A percentile compares a stretch with the other conserved stretches of the same genome.
Conservation (phyloP, 1,140 invertebrate genomes). For the Nixonia krombeini region DNA sequence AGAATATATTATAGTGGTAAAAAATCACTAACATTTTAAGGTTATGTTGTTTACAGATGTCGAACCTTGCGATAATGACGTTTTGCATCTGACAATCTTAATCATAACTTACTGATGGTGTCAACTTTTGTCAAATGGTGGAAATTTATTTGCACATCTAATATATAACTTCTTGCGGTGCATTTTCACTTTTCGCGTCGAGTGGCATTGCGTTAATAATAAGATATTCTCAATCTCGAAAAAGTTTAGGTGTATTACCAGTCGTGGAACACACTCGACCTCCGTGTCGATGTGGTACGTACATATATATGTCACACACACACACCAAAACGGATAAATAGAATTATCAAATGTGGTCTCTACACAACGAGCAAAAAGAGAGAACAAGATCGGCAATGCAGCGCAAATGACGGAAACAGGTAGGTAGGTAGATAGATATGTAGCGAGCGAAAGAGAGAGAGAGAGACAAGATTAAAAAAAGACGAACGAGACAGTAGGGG, state of each 20-base stretch:
- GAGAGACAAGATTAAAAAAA: constrained; percentile 9
- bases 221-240: constrained; percentile 41
- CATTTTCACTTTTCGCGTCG: constrained; percentile 44
- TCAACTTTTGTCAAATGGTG: too few relatives aligned
- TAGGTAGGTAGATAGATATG: too few relatives aligned
- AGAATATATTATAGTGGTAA: too few relatives aligned
- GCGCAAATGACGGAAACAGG: too few relatives aligned
- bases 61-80: too few relatives aligned
- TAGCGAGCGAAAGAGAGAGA: constrained; percentile 21
- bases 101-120: too few relatives aligned
- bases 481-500: constrained; percentile 10
- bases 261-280: constrained; percentile 39
- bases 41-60: too few relatives aligned
- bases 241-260: constrained; percentile 47
- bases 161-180: too few relatives aligned
- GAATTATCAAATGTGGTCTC: constrained; percentile 54
- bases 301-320: constrained; percentile 28
- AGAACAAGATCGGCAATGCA: constrained; percentile 27
- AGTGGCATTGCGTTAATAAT: constrained; percentile 40
- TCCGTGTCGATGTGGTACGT: constrained; percentile 29
- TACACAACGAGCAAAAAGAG: constrained; percentile 21
- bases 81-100: too few relatives aligned
- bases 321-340: constrained; percentile 43
- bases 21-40: too few relatives aligned
- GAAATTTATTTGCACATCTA: too few relatives aligned